Evolutionary conservation across 2,113 vertebrate genomes (phyloP), one percentile per base, ranked within the genome.

Genomic region (Amazona vittata): DNA sequence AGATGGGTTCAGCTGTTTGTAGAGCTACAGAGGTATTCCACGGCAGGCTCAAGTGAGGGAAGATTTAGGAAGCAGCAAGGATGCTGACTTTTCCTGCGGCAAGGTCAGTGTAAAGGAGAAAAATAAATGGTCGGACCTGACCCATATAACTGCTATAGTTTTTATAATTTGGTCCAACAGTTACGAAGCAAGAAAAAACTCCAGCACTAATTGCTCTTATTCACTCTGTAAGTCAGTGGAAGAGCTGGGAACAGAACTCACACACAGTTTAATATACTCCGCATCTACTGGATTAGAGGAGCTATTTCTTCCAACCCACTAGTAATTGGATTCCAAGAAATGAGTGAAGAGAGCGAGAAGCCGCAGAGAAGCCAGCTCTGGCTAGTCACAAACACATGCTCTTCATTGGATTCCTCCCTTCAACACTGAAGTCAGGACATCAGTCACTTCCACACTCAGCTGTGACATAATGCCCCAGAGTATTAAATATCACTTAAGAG

Each of bases 401-500:
- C 52, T 68, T 67, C 79, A 89, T 35, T 81, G 65, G 43, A 68
- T 87, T 89, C 62, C 53, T 80, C 86, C 69, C 83, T 74, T 81
- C 76, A 67, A 70, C 77, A 64, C 47, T 49, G 52, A 84, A 68
- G 81, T 89, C 44, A 53, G 77, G 63, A 63, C 22, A 69, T 74
- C 81, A 93, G 57, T 15, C 74, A 86, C 86, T 94, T 90, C 82
- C 85, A 73, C 11, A 3, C 24, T 79, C 35, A 47, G 41, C 74
- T 85, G 62, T 95, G 96, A 94, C 35, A 33, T 73, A 94, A 89
- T 69, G 39, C 78, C 28, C 65, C 31, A 50, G 57, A n/a, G 81
- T 39, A 89, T 82, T 93, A 86, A 93, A 52, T 19, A 35, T 82
- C 93, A 89, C 74, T 86, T 85, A 89, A 94, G 65, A 94, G 52